These are phyloP conservation scores for Catostomus latipinnis DNA, from an alignment of 2,797 vertebrate species.

Conservation along the genomic window DNA sequence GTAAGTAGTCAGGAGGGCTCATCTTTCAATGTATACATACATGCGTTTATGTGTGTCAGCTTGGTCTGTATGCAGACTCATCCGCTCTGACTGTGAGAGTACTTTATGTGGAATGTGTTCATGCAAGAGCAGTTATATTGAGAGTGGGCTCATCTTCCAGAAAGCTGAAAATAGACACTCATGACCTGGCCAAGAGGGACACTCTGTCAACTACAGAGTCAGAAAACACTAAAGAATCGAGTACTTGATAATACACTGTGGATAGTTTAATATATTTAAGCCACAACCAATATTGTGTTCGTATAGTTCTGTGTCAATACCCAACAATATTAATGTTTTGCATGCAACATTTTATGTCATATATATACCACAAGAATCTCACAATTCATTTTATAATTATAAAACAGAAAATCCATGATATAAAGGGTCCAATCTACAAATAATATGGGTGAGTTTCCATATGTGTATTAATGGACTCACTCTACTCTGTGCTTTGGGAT, in stretches of 20 bases:
- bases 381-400: background rate
- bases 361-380: too few relatives aligned
- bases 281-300: background rate
- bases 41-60: slow-evolving; percentile 22
- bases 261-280: background rate
- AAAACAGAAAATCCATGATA: background rate
- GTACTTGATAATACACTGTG: background rate
- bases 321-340: too few relatives aligned
- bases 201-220: slow-evolving; percentile 13
- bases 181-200: slow-evolving; percentile 2
- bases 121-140: slow-evolving; percentile 39
- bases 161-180: slow-evolving; percentile 49
- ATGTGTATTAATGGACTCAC: slow-evolving; percentile 34
- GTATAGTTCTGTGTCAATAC: background rate
- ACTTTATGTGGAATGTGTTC: background rate
- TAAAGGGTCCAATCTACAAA: background rate
- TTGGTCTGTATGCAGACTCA: slow-evolving; percentile 22
- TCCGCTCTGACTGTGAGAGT: slow-evolving; percentile 20
- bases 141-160: slow-evolving; percentile 51
- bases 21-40: slow-evolving; percentile 38
- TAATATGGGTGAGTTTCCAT: background rate
- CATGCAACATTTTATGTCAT: too few relatives aligned
- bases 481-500: slow-evolving; percentile 59
- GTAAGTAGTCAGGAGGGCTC: slow-evolving; percentile 5
- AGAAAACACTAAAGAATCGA: slow-evolving; percentile 1